Conservation (phyloP, 1,140 invertebrate species). For the Tachypleus tridentatus region DNA sequence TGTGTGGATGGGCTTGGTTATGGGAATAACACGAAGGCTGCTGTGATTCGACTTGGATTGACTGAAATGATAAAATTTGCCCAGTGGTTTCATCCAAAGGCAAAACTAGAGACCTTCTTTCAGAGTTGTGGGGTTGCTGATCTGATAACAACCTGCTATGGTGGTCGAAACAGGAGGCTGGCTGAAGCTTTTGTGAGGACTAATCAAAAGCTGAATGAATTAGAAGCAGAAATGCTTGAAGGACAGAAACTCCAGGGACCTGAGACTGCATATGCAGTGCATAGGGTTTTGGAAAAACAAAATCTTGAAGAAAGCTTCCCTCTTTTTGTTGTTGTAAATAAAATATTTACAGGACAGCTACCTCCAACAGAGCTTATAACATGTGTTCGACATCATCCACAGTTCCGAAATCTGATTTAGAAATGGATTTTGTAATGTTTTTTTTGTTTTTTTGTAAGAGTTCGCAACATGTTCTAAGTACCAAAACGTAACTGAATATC, state of each 20-base stretch:
- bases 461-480: too few relatives aligned
- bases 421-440: too few relatives aligned
- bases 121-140: slow-evolving; percentile 98
- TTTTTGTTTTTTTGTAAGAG: too few relatives aligned
- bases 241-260: slow-evolving; percentile 97
- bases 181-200: slow-evolving; percentile 83
- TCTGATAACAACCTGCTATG: slow-evolving; percentile 96
- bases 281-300: slow-evolving; percentile 29
- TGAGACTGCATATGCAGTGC: slow-evolving; percentile 86
- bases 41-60: slow-evolving; percentile 86
- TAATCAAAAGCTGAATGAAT: slow-evolving; percentile 68
- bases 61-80: slow-evolving; percentile 96
- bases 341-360: slow-evolving; percentile 74
- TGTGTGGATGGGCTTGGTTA: slow-evolving; percentile 88
- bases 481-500: too few relatives aligned
- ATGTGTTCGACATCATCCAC: slow-evolving; percentile 78
- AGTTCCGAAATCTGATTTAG: too few relatives aligned
- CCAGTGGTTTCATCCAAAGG: slow-evolving; percentile 64
- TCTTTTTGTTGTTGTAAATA: slow-evolving; percentile 84
- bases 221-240: slow-evolving; percentile 92
- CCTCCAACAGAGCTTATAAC: slow-evolving; percentile 69
- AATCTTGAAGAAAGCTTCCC: slow-evolving; percentile 61
- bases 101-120: slow-evolving; percentile 81
- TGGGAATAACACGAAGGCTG: slow-evolving; percentile 97
- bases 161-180: slow-evolving; percentile 86